These are phyloP conservation scores for Halyomorpha halys DNA, from an alignment of 1,140 invertebrate species.

Conservation along the genomic window DNA sequence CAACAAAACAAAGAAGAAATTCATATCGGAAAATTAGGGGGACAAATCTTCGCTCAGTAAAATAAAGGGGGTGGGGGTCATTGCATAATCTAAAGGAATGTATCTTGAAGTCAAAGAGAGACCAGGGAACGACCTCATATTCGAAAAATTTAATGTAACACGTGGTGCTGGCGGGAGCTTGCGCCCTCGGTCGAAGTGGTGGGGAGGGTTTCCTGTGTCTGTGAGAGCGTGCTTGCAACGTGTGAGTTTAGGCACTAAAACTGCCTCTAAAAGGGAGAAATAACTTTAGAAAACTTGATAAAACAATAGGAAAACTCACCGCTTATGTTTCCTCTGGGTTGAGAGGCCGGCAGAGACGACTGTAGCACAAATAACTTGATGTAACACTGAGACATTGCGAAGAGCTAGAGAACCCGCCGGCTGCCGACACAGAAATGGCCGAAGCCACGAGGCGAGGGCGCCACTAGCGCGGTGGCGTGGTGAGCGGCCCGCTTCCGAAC, in stretches of 20 bases:
- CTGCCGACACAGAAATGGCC: constrained; percentile 10
- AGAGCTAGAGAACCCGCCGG: not conserved
- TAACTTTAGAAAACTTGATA: no score
- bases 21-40: no score
- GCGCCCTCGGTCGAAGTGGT: constrained; percentile 1
- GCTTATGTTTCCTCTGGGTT: no score
- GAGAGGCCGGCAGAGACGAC: not conserved
- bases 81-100: no score
- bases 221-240: constrained; percentile 7
- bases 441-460: constrained; percentile 5
- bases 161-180: constrained; percentile 9
- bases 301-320: no score
- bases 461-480: constrained; percentile 13
- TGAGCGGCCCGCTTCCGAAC: not conserved
- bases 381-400: not conserved
- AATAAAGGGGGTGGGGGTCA: no score
- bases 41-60: no score
- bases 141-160: not conserved
- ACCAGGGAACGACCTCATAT: no score
- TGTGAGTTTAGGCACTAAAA: not conserved
- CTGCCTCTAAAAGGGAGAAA: not conserved
- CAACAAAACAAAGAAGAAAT: no score
- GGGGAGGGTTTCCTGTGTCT: constrained; percentile 9
- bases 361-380: constrained; percentile 7
- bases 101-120: no score